phyloP scores from a whole-genome alignment of 35 echinoderm and acorn worm species.

The Strongylocentrotus purpuratus region DNA sequence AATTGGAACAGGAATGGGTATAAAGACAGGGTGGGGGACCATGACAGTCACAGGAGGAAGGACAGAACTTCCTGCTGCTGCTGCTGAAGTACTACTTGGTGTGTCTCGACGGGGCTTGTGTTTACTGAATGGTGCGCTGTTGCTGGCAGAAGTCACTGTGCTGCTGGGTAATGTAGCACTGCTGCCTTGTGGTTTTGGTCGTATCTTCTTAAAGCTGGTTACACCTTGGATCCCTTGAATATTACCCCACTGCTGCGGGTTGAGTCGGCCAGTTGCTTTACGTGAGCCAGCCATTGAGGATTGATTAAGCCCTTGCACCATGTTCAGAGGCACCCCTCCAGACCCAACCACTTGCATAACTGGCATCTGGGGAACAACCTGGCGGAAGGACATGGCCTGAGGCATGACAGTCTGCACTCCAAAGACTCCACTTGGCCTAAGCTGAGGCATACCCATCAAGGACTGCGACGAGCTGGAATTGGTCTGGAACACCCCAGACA shows the following conservation, averaged over 20 bases:
- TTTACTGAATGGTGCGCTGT: not conserved
- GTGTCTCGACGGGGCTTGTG: not conserved
- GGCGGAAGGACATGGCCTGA: slow-evolving; percentile 1
- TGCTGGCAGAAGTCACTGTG: slow-evolving; percentile 25
- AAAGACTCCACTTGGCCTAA: slow-evolving; percentile 47
- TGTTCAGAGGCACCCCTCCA: slow-evolving; percentile 27
- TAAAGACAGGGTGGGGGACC: slow-evolving; percentile 91
- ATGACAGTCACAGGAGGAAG: slow-evolving; percentile 88
- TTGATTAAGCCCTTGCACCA: slow-evolving; percentile 23
- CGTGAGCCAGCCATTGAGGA: not conserved
- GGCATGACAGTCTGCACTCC: slow-evolving; percentile 41
- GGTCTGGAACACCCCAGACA: slow-evolving; percentile 42
- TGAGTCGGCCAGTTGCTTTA: not conserved
- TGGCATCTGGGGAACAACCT: slow-evolving; percentile 22
- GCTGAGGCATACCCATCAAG: slow-evolving; percentile 20
- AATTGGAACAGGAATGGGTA: slow-evolving; percentile 88
- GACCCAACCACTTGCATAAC: slow-evolving; percentile 27
- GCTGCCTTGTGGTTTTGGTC: slow-evolving; percentile 33
- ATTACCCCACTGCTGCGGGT: slow-evolving; percentile 21
- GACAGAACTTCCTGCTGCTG: slow-evolving; percentile 47
- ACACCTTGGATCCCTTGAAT: not conserved
- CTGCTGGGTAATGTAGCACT: slow-evolving; percentile 6
- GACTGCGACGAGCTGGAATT: slow-evolving; percentile 38
- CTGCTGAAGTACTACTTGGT: slow-evolving; percentile 26
- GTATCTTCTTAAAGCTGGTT: slow-evolving; percentile 9